A percentile compares a stretch with the other conserved stretches of the same genome.
Evolutionary conservation across 1,140 invertebrate genomes (phyloP).

Genomic region (Solenopsis invicta): DNA sequence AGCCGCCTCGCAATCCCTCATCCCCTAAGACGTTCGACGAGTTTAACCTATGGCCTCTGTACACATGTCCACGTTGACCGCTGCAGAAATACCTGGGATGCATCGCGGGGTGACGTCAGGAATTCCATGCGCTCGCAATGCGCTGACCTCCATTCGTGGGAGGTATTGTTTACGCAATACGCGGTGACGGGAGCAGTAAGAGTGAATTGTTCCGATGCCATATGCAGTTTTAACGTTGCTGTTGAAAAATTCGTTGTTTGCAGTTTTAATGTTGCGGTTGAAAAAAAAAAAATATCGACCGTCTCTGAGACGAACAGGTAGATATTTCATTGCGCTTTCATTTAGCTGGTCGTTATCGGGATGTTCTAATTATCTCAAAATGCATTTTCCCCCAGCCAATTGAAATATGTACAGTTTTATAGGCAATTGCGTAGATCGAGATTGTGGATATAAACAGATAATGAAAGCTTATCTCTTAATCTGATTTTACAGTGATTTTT

Average conservation of each 20-base stretch:
- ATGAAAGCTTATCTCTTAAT: not conserved
- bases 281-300: not conserved
- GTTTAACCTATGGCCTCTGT: slow-evolving; percentile 25
- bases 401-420: not conserved
- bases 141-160: slow-evolving; percentile 14
- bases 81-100: slow-evolving; percentile 48
- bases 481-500: not conserved
- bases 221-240: slow-evolving; percentile 8
- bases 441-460: not conserved
- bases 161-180: slow-evolving; percentile 30
- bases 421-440: not conserved
- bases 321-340: not conserved
- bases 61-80: slow-evolving; percentile 26
- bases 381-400: not conserved
- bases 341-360: not conserved
- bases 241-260: not conserved
- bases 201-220: slow-evolving; percentile 21
- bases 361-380: not conserved
- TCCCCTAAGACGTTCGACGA: slow-evolving; percentile 37
- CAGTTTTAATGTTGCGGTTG: not conserved
- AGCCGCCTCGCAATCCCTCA: slow-evolving; percentile 6
- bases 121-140: slow-evolving; percentile 48
- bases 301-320: not conserved
- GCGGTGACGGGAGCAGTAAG: not conserved
- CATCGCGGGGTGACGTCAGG: slow-evolving; percentile 43